Base-by-base conservation (phyloP, 2,113 vertebrate genomes). In the Chaenocephalus aceratus region DNA sequence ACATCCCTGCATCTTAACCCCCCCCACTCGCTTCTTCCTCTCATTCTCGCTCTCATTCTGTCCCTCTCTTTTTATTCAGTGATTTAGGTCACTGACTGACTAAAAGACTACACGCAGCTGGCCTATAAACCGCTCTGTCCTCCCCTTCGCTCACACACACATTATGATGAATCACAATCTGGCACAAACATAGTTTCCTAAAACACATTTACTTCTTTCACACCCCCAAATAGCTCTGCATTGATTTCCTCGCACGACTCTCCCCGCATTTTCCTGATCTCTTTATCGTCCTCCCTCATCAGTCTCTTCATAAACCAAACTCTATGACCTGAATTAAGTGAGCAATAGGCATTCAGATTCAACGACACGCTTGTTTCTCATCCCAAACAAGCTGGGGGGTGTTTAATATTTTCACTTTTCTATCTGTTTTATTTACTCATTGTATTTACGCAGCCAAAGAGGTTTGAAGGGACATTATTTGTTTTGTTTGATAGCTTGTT, bases 51-150 rank as follows among this genome's bases (percentile, higher is more conserved):
- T 83, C 51, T 78, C 70, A 68, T 79, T 82, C 82, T 80, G 71
- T 77, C 80, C 75, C 74, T 82, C 83, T 81, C 76, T 92, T 72
- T 88, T 83, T 84, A 84, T 93, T 94, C 92, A 74, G 79, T 92
- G 92, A 95, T 94, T 93, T 94, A 91, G 94, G 93, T 95, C 94
- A 95, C 86, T 71, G 89, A 69, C 88, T 92, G 91, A 93, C 90
- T 93, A 94, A 93, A 89, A 92, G 84, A 93, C 91, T 87, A 89
- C 87, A 90, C 92, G 92, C 88, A 92, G 90, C 90, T 94, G 94
- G 80, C 88, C 91, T 92, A 90, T 89, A 92, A 94, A 92, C 86
- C 75, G 8, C 12, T 34, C 66, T 76, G 73, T 59, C 72, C 78
- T 77, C 69, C 76, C 49, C 53, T 21, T 44, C 14, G 14, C 56